Evolutionary conservation across 2,797 vertebrate genomes (phyloP).

Genomic region (Perodicticus potto): DNA sequence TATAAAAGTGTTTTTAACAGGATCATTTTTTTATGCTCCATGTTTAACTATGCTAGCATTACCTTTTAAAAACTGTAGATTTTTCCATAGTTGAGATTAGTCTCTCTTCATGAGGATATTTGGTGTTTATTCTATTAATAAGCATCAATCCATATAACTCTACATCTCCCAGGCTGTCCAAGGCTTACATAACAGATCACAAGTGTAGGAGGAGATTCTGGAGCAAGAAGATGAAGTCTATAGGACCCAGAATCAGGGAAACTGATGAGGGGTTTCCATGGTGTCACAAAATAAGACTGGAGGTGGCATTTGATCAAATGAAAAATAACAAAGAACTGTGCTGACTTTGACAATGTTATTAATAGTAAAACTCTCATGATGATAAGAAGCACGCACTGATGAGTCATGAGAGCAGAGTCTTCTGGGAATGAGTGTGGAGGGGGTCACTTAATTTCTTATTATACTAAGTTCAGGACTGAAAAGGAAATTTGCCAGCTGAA

Average conservation of each 20-base stretch:
- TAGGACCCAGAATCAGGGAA: background rate
- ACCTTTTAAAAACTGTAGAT: background rate
- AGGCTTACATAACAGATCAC: background rate
- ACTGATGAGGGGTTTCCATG: background rate
- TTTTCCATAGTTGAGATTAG: background rate
- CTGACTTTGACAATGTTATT: slow-evolving; percentile 33
- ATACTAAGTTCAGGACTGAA: background rate
- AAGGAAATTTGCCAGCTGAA: background rate
- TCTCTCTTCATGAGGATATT: background rate
- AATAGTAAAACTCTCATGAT: slow-evolving; percentile 16
- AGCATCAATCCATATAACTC: background rate
- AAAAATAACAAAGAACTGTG: background rate
- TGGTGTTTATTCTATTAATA: slow-evolving; percentile 27
- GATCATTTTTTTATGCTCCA: background rate
- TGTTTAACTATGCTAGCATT: background rate
- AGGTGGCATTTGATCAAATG: slow-evolving; percentile 36
- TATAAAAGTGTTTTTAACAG: slow-evolving; percentile 23
- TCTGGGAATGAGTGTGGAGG: slow-evolving; percentile 48
- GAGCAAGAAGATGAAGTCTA: background rate
- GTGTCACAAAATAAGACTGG: background rate
- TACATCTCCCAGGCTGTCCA: background rate
- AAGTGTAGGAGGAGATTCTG: background rate
- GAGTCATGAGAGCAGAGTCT: background rate
- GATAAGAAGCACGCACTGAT: background rate
- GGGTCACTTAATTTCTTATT: background rate